Base-by-base conservation (phyloP, 1,140 invertebrate genomes). In the Bombus confusus region DNA sequence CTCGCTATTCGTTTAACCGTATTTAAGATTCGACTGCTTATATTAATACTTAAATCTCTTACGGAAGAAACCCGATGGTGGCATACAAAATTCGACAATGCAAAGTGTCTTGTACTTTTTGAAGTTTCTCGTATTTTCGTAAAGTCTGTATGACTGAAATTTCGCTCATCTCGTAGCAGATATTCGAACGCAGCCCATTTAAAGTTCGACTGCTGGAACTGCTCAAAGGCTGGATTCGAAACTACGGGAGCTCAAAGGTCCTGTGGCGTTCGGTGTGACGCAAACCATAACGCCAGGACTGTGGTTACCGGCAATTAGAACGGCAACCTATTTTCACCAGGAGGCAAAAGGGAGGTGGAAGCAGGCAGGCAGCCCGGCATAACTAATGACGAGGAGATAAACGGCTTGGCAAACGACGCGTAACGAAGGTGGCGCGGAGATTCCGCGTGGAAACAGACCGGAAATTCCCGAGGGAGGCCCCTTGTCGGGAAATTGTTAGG, bases 361-460 rank as follows among this genome's bases (percentile, higher is more conserved):
- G 8, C 31, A n/a, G 39, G 47, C 78, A 57, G 78, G 76, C 86
- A 90, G 87, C 88, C 25, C 80, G 73, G 91, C 86, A 87, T 90
- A 91, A 90, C 86, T 92, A 91, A 92, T 83, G 86, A 87, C 86
- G 82, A 88, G 79, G 76, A 91, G 92, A 92, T 92, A 92, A 92
- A 91, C 89, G 88, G 87, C 82, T 81, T 57, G 59, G 85, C 85
- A 90, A 92, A 90, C 90, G 86, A 88, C 77, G 91, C 85, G 90
- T 87, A 91, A 92, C 91, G 85, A 87, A 91, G 86, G 66, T 80
- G 82, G 75, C 64, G 80, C 78, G 76, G 85, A 91, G 86, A 88
- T 91, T 92, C 86, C 74, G 88, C 83, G 85, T 78, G 84, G 86
- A 91, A 91, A 87, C 47, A 52, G 47, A 52, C 47, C 91, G 80